phyloP scores from a whole-genome alignment of 1,140 invertebrate species.

The Rhynchophorus ferrugineus region DNA sequence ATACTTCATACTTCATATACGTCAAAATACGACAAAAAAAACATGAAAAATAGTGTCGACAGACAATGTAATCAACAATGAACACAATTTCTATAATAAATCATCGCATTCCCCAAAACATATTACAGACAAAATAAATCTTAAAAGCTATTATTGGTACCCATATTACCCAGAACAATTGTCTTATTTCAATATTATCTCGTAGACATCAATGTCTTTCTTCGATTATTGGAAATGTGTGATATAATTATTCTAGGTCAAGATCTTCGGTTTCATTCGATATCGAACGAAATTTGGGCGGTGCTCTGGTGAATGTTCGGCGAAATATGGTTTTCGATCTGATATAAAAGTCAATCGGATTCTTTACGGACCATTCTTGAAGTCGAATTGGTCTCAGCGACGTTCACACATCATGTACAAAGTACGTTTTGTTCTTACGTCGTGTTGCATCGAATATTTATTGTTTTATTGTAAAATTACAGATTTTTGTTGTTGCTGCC shows the following conservation, averaged over 20 bases:
- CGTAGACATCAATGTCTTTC: no score
- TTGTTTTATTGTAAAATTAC: constrained; percentile 1
- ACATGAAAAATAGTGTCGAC: no score
- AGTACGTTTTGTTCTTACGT: not conserved
- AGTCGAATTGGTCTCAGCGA: not conserved
- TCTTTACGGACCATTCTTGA: not conserved
- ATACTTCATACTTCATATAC: no score
- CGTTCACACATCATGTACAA: not conserved
- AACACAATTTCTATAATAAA: no score
- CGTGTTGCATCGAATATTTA: not conserved
- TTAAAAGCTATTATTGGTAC: no score
- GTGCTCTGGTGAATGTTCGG: not conserved
- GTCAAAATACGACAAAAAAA: no score
- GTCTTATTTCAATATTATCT: no score
- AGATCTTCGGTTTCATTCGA: not conserved
- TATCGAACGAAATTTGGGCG: not conserved
- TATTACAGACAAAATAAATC: no score
- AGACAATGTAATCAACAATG: no score
- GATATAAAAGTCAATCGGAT: not conserved
- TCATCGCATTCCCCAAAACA: no score
- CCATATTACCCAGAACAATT: no score
- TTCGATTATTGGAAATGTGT: no score
- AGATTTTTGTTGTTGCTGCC: constrained; percentile 11
- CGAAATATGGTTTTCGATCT: not conserved
- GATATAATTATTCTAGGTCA: not conserved